Conservation (phyloP, 2,113 vertebrate species). For the Andinoacara biseriatus region DNA sequence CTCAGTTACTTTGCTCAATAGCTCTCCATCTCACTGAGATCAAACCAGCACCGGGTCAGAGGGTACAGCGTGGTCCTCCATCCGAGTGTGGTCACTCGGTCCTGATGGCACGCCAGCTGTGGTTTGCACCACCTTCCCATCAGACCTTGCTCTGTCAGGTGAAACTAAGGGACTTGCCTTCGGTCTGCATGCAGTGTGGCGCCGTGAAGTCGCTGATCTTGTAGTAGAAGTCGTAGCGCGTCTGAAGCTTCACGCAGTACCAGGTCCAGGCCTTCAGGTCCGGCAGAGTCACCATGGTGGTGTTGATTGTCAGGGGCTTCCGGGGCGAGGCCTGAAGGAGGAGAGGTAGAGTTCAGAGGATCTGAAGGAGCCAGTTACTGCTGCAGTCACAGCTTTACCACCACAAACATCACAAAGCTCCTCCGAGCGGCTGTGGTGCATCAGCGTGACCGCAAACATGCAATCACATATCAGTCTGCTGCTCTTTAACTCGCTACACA, state of each 20-base stretch:
- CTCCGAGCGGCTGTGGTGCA: neutral
- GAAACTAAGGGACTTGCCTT: conserved; percentile 42
- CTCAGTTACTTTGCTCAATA: no score
- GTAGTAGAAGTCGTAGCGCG: conserved; percentile 44
- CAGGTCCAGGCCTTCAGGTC: conserved; percentile 58
- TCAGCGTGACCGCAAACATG: neutral
- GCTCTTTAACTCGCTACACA: no score
- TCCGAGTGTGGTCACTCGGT: no score
- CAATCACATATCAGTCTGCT: neutral
- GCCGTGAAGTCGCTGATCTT: conserved; percentile 67
- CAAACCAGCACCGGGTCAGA: no score
- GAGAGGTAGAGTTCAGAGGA: neutral
- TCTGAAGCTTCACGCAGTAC: conserved; percentile 73
- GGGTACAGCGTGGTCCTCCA: no score
- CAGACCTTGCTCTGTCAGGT: no score
- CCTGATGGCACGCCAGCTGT: no score
- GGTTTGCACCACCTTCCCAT: no score
- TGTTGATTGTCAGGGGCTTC: neutral
- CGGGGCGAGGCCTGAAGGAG: neutral
- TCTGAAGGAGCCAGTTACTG: no score
- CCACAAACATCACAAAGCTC: no score
- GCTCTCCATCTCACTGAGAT: no score
- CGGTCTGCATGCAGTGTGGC: conserved; percentile 57
- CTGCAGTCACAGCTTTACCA: no score
- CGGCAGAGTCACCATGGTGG: conserved; percentile 57